Base-by-base conservation (phyloP, 2,888 invertebrate genomes). In the Cheilosia variabilis region DNA sequence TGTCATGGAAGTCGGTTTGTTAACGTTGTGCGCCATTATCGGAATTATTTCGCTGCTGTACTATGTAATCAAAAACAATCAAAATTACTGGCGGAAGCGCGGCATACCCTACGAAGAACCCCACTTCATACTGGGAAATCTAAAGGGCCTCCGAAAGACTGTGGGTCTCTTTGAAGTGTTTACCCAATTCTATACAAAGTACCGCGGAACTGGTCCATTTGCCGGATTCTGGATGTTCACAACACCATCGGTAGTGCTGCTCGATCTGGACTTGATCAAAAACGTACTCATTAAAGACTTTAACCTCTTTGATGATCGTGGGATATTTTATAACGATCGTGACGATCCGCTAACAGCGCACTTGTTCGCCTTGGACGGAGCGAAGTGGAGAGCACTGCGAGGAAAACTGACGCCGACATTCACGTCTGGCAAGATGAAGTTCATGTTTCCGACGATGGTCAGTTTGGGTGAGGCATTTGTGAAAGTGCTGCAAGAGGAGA, bases 371-470 rank as follows among this genome's bases (percentile, higher is more conserved):
- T 50, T 90, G 43, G 89, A 89, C 3, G 92, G 91, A 5, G 83
- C 89, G 13, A 90, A 91, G 50, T 93, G 93, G 93, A 92, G 90
- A 81, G 87, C 89, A 13, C 87, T 93, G 41, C 87, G 93, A 34
- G 80, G 89, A 0, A 91, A 92, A 52, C 69, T 93, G 52, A 90
- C 91, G 1, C 92, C 93, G 6, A 91, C 92, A 0, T 93, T 93
- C 82, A 91, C 93, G 2, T 90, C 92, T 0, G 92, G 92, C 17
- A 76, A 76, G 88, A 91, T 93, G 89, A 92, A 91, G 83, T 88
- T 88, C 27, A 92, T 92, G 92, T 91, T 90, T 76, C 87, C 88
- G 3, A 88, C 89, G 0, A 87, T 92, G 53, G 79, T 88, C 0
- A 81, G 88, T 4, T 52, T 81, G 19, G 81, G 58, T 66, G 31